These are phyloP conservation scores for Heliconius charithonia DNA, from an alignment of 2,888 invertebrate genomes.

Conservation along the genomic window DNA sequence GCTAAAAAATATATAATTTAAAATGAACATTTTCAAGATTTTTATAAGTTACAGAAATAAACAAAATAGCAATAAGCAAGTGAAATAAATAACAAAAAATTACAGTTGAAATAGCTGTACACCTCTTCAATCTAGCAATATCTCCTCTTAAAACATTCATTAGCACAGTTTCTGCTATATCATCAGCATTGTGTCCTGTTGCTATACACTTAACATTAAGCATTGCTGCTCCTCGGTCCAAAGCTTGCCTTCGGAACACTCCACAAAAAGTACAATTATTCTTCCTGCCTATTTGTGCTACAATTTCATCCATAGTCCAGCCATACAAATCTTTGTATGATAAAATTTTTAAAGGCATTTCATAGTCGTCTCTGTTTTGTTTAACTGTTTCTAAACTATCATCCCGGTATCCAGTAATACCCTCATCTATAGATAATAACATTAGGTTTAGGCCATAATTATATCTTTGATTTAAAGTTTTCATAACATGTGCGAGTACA, in stretches of 20 bases:
- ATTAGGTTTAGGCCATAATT: slow-evolving; percentile 95
- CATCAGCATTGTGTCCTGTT: slow-evolving; percentile 98
- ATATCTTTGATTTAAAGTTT: slow-evolving; percentile 94
- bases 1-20: not conserved
- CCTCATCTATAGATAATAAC: slow-evolving; percentile 98
- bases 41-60: not conserved
- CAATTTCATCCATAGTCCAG: slow-evolving; percentile 99
- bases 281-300: slow-evolving; percentile 91
- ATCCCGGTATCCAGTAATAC: slow-evolving; percentile 97
- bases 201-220: slow-evolving; percentile 96
- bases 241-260: slow-evolving; percentile 96
- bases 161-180: slow-evolving; percentile 98
- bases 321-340: slow-evolving; percentile 99
- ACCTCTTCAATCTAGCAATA: slow-evolving; percentile 95
- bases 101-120: slow-evolving; percentile 95
- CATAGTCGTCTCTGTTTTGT: slow-evolving; percentile 96
- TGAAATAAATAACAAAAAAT: slow-evolving; percentile 51
- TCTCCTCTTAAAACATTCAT: slow-evolving; percentile 99
- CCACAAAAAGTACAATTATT: slow-evolving; percentile 99
- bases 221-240: slow-evolving; percentile 96
- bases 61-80: not conserved
- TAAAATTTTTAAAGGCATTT: slow-evolving; percentile 95
- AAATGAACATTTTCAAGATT: not conserved
- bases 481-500: slow-evolving; percentile 96
- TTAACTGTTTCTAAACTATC: slow-evolving; percentile 98